Percentiles rank a stretch among this genome's conserved stretches.
Conservation (phyloP, 2,888 invertebrate species). For the Drosophila mulleri region DNA sequence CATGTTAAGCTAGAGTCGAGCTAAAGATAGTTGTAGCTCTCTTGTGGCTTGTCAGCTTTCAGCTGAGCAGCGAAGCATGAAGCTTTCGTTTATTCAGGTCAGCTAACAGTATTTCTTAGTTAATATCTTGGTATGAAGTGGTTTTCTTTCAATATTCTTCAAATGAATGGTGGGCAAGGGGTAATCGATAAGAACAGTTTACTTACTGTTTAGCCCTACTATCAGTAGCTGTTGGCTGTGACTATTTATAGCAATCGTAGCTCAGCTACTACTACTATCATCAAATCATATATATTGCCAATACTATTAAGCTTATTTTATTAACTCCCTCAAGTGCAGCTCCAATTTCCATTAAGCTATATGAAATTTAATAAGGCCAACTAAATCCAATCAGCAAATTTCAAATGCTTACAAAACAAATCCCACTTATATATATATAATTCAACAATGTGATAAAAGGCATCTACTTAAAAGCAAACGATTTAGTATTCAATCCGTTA, state of each 20-base stretch:
- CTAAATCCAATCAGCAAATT: slow-evolving; percentile 1
- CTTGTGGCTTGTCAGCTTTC: not conserved
- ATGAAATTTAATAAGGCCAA: not conserved
- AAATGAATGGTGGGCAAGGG: not conserved
- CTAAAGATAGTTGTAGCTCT: too few species aligned
- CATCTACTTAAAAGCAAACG: slow-evolving; percentile 1
- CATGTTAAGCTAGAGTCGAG: not conserved
- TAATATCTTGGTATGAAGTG: not conserved
- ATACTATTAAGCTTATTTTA: too few species aligned
- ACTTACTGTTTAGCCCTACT: too few species aligned
- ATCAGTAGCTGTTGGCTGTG: too few species aligned
- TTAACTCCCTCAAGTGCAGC: not conserved
- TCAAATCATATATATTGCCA: too few species aligned
- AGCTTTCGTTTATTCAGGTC: not conserved
- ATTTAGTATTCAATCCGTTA: slow-evolving; percentile 20
- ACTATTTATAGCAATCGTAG: not conserved
- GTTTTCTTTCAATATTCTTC: not conserved
- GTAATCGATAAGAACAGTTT: not conserved
- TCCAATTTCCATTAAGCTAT: not conserved
- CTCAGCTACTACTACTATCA: too few species aligned
- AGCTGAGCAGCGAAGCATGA: not conserved
- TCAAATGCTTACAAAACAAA: not conserved
- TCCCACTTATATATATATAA: not conserved
- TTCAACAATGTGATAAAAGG: not conserved
- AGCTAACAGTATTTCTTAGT: not conserved